Base-by-base conservation (phyloP, 2,113 vertebrate species). In the Scartelaos histophorus region DNA sequence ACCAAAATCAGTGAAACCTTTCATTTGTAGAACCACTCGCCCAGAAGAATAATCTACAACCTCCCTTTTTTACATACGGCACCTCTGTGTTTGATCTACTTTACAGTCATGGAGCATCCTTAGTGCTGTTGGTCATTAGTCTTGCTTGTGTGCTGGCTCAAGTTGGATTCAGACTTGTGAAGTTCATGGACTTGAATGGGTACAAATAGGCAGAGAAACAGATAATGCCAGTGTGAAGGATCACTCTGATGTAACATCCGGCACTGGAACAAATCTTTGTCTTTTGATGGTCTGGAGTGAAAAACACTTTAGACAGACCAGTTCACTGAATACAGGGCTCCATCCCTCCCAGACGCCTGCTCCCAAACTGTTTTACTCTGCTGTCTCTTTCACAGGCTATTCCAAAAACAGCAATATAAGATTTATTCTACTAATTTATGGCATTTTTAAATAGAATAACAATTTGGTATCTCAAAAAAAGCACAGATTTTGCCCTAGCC, bases 171-270 rank as follows among this genome's bases (percentile, higher is more conserved):
- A 69, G 53, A 65, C 71, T 74, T 75, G 77, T 71, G 83, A 83
- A 79, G 74, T 77, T 61, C 67, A 76, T 29, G 69, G 72, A 76
- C 85, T 84, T 75, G 81, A 87, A 89, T 80, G 79, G 74, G 71
- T 79, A 85, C 85, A 90, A 87, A 87, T 72, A 85, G 71, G 70
- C 76, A 67, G 73, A 84, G 83, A 81, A 88, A 87, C 34, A 69
- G 77, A 86, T 64, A 79, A 85, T 61, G 84, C 78, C 79, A 71
- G 83, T 80, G 79, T 85, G 79, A 78, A 81, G 75, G 81, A 83
- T 89, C 70, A 78, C 81, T 78, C 82, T 84, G 88, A 87, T 85
- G 83, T 86, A 87, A 89, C 87, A 81, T 90, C 85, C 85, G 77
- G 76, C 74, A 67, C 58, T 72, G 78, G 75, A 79, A 82, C 79